A percentile compares a stretch with the other conserved stretches of the same genome.
Evolutionary conservation across 1,140 invertebrate species (phyloP).

Genomic region (Physella acuta): DNA sequence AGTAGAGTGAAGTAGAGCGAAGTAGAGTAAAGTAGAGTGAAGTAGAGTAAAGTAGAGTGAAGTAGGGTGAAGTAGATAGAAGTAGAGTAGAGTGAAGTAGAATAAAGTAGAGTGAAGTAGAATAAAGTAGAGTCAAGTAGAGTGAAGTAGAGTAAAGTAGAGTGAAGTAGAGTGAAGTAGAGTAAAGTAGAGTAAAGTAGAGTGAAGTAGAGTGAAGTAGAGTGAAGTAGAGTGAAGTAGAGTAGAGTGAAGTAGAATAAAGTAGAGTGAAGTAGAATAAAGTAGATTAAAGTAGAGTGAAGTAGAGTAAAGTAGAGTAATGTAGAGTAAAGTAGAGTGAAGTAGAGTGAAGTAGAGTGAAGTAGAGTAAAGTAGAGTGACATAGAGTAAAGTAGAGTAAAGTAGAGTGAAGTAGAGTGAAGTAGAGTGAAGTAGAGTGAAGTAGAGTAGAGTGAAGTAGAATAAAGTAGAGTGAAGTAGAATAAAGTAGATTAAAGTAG

Average conservation of each 20-base stretch:
- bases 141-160: background rate
- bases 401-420: background rate
- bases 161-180: background rate
- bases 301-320: constrained; percentile 1
- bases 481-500: too few species aligned
- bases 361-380: background rate
- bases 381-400: background rate
- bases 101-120: background rate
- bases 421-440: background rate
- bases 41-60: constrained; percentile 1
- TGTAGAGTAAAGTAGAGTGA: background rate
- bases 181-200: background rate
- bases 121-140: too few species aligned
- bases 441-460: constrained; percentile 10
- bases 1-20: background rate
- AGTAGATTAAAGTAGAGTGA: background rate
- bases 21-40: background rate
- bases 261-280: background rate
- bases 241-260: background rate
- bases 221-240: background rate
- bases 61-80: too few species aligned
- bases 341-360: background rate
- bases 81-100: constrained; percentile 3
- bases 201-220: background rate
- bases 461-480: background rate